Evolutionary conservation across 2,113 vertebrate genomes (phyloP), one percentile per base, ranked within the genome.

Genomic region (Callithrix jacchus): DNA sequence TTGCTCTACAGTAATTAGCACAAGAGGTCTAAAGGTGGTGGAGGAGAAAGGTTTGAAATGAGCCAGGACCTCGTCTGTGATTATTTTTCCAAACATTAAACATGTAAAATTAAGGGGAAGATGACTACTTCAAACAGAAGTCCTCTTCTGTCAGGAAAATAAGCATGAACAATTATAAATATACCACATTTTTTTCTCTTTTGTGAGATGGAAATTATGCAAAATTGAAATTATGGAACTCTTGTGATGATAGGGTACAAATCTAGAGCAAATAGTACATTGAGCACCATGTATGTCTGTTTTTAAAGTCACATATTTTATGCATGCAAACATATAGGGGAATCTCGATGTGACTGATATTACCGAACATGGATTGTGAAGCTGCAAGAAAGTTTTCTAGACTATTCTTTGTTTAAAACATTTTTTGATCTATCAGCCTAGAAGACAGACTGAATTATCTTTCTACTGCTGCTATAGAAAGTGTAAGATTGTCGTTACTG

Each of bases 301-400:
- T 89, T 94, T 90, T 30, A 70, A 92, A 90, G 47, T 87, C 32
- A 54, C 10, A 9, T 82, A 30, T 82, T 87, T 95, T 84, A 61
- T 58, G 17, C 13, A 74, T 58, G 11, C 4, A 25, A 77, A 18
- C 17, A n/a, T 7, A 83, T 5, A 88, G 18, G 40, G 12, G 27
- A 14, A 8, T 42, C 68, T 17, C 66, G 2, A 18, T 89, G 35
- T 5, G 23, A 45, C 81, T 83, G 58, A 77, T 40, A 81, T 82
- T 52, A 45, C 14, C 17, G 85, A 35, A 21, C 10, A 73, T 18
- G 64, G 73, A 87, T 54, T 89, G 14, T 27, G 21, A 96, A 7
- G 14, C 11, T 91, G 32, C 86, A 87, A 47, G 83, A 86, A 81
- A 79, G 21, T 8, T 95, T 97, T 82, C 54, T 80, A 89, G 66